Evolutionary conservation across 1,140 invertebrate genomes (phyloP).

Genomic region (Halictus rubicundus): DNA sequence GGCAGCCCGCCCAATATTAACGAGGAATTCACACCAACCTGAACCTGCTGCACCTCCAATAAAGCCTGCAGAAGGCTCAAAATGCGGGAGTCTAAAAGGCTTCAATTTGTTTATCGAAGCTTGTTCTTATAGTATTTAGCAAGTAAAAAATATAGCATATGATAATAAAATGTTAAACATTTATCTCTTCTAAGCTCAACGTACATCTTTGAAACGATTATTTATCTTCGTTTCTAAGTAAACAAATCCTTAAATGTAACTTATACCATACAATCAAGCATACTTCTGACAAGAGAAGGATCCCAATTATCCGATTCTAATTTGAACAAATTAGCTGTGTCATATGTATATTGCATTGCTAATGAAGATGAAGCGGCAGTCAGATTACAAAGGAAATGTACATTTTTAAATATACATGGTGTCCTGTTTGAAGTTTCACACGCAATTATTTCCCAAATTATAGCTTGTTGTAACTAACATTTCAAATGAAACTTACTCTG

Average conservation of each 20-base stretch:
- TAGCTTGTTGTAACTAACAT: no score
- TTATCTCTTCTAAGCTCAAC: conserved; percentile 34
- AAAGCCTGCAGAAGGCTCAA: background rate
- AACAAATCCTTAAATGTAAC: conserved; percentile 26
- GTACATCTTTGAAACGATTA: conserved; percentile 29
- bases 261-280: conserved; percentile 17
- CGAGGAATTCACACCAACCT: background rate
- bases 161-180: conserved; percentile 23
- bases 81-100: background rate
- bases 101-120: background rate
- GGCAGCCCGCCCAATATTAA: background rate
- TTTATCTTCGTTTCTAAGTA: conserved; percentile 8
- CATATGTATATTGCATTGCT: no score
- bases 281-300: background rate
- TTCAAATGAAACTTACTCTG: no score
- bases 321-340: no score
- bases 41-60: background rate
- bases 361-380: no score
- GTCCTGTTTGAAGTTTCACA: no score
- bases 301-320: no score
- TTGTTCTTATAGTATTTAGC: conserved; percentile 1
- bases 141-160: conserved; percentile 25
- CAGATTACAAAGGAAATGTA: no score
- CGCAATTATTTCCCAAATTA: no score
- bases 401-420: no score